Evolutionary conservation across 30 jellyfish, hydroid and myxozoan genomes (phyloP), one percentile per base, ranked within the genome.

Genomic region (Sanderia malayensis): DNA sequence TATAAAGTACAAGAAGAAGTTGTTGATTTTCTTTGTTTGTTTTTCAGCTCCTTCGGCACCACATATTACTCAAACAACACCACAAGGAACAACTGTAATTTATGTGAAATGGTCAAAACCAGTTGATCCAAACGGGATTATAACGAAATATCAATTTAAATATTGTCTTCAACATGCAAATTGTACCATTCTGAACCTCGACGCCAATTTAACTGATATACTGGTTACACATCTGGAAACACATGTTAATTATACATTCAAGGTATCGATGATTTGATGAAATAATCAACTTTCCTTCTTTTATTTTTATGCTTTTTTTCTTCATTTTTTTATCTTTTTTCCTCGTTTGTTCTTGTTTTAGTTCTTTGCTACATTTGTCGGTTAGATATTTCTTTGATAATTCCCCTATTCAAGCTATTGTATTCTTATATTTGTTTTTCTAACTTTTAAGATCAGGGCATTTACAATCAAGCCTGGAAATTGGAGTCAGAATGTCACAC

Each of bases 41-140:
- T 19, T 69, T 67, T 19, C 33, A 83, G 95, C 74, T 2, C 95
- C 95, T 4, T 58, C 86, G 44, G 58, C 72, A 2, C 87, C 95
- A 61, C 15, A 46, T 2, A 49, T 17, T 22, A 27, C 65, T 24
- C 41, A 44, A 44, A 61, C 78, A 1, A 19, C 44, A 23, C 81
- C 82, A 10, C 47, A 22, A 18, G 52, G 87, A 23, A 71, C 81
- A 17, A 57, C 83, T 1, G 58, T 62, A 13, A 49, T 83, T 44
- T 11, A 19, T 22, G 83, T 83, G 15, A 27, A 21, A n/a, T 83
- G 95, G 95, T 47, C 31, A 15, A 41, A 30, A 53, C 95, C 95
- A 7, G 24, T 44, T 1, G 79, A 67, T 55, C 63, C 67, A 26
- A 83, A 83, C 44, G 95, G 95, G 19, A 44, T 72, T 22, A 63